Base-by-base conservation (phyloP, 2,888 invertebrate genomes). In the Eledone cirrhosa region DNA sequence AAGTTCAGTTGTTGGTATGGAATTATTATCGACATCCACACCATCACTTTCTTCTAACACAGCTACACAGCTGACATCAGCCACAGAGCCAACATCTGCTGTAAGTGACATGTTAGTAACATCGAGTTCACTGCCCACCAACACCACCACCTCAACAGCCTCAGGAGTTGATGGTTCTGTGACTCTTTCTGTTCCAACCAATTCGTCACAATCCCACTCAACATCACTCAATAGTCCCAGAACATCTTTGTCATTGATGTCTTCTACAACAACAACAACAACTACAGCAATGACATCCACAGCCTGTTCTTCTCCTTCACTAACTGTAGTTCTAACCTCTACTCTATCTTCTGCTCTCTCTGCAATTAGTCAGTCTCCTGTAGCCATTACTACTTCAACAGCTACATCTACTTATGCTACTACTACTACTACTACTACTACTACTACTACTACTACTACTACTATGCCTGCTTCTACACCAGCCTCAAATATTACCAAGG, bases 231-330 rank as follows among this genome's bases (percentile, higher is more conserved):
- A 27, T 29, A 22, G 72, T 31, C 41, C 72, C 41, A 31, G n/a
- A 72, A 72, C 31, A 33, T 72, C 72, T 4, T 19, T 41, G 29
- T 33, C 72, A 1, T 19, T 72, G 31, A 72, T 41, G 29, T 33
- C 72, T 2, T n/a, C 41, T 41, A 72, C 11, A 22, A 63, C 63
- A 22, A 72, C 72, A 22, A 72, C 72, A 67, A 33, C 67, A 29
- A 72, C 72, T n/a, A 72, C 72, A 31, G 33, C 31, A 31, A 72
- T 41, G 41, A 72, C 72, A 72, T 76, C 76, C 4, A 29, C 76
- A 96, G 14, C 31, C 22, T n/a, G 3, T 24, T 41, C 76, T 48
- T 47, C 76, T 47, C 29, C 48, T n/a, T 76, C 31, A 2, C 24
- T 27, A 48, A 76, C 33, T 47, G 48, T 47, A 76, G 47, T 48